A percentile compares a stretch with the other conserved stretches of the same genome.
phyloP scores from a whole-genome alignment of 2,888 invertebrate species.

The Drosophila limbata region DNA sequence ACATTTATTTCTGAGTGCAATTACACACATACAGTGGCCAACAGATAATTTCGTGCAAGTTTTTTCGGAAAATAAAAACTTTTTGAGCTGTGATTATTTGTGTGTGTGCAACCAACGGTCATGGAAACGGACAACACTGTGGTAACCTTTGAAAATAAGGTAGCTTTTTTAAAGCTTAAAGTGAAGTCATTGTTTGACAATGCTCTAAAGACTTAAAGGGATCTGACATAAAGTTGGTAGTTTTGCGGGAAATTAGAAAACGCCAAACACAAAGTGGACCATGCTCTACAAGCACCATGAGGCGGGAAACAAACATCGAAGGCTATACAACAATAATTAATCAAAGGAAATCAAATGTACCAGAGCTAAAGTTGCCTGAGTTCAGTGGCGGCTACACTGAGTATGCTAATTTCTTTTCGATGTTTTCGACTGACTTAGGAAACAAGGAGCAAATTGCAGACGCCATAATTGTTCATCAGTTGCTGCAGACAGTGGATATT shows the following conservation, averaged over 20 bases:
- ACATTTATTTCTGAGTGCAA: too few relatives aligned
- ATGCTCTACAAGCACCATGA: not conserved
- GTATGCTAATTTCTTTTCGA: not conserved
- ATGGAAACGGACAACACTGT: not conserved
- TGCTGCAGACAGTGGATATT: not conserved
- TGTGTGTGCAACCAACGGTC: too few relatives aligned
- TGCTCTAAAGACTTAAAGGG: not conserved
- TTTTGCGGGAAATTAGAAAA: not conserved
- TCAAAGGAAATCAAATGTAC: not conserved
- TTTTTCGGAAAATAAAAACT: not conserved
- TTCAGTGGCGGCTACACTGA: slow-evolving; percentile 3
- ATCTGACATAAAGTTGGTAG: not conserved
- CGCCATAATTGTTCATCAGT: not conserved
- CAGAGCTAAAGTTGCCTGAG: not conserved
- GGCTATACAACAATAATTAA: not conserved
- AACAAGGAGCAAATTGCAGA: slow-evolving; percentile 3
- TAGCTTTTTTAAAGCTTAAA: not conserved
- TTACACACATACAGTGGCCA: too few relatives aligned
- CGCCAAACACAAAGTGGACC: not conserved
- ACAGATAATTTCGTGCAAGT: too few relatives aligned
- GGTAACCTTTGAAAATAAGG: not conserved
- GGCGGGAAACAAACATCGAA: not conserved
- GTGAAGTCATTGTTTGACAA: not conserved
- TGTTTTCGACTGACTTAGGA: not conserved
- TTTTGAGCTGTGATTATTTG: not conserved